Evolutionary conservation across 1,140 invertebrate genomes (phyloP), one percentile per base, ranked within the genome.

Genomic region (Geopemphigus sp.): DNA sequence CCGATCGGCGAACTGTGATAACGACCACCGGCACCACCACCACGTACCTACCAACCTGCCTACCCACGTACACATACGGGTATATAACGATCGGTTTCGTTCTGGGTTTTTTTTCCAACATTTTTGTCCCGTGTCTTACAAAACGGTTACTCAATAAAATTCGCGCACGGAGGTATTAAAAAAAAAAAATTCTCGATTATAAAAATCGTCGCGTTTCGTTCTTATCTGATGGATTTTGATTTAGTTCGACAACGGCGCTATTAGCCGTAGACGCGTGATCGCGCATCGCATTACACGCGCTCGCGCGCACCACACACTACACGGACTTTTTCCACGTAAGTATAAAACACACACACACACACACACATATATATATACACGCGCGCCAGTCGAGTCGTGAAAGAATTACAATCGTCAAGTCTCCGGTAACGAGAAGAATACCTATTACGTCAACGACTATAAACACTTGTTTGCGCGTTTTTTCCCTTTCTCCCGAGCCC

Each of bases 51-150:
- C n/a, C n/a, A n/a, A n/a, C n/a, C n/a, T n/a, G n/a, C n/a, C n/a
- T n/a, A n/a, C n/a, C n/a, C n/a, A n/a, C n/a, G n/a, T 15, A 15
- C 1, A 22, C 54, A 19, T 17, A 5, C 24, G 57, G 26, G 59
- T 61, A 61, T 24, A 61, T 17, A n/a, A n/a, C 59, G 10, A 12
- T 19, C 61, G 64, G 22, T 5, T 6, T n/a, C n/a, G n/a, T n/a
- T n/a, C n/a, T n/a, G n/a, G n/a, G 64, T 24, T 15, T 50, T 68
- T 68, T 68, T 15, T 50, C 17, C 2, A 50, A 68, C 39, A 68
- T 68, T 68, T 68, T 68, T 50, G 66, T 50, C n/a, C n/a, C 66
- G 22, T 68, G 66, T 68, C n/a, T 24, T 68, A 68, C 66, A 68
- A 68, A 68, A 68, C 66, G 66, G 66, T 26, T 45, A 50, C 39